Evolutionary conservation across 1,140 invertebrate genomes (phyloP).

Genomic region (Drosophila rufa): DNA sequence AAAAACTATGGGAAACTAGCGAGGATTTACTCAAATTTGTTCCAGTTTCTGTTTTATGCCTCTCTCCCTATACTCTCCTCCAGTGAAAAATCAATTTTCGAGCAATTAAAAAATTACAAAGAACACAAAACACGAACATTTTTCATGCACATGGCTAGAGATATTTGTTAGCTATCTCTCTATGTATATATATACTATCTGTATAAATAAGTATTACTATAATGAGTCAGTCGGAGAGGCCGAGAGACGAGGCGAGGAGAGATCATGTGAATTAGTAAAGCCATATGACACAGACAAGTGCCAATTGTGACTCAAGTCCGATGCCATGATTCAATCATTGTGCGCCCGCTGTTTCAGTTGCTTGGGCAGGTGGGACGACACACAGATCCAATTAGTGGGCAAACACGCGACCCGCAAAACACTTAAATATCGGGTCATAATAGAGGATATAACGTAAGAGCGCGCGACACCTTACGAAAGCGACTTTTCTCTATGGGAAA

Average conservation of each 20-base stretch:
- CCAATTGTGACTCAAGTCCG: conserved; percentile 61
- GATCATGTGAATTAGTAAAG: conserved; percentile 36
- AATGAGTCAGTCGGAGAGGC: conserved; percentile 19
- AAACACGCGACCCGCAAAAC: conserved; percentile 36
- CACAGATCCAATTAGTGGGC: conserved; percentile 40
- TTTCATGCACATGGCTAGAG: conserved; percentile 21
- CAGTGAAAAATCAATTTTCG: conserved; percentile 77
- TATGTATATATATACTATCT: not conserved
- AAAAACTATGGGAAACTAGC: conserved; percentile 2
- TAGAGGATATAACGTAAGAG: conserved; percentile 20
- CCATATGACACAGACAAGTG: conserved; percentile 60
- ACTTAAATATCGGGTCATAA: conserved; percentile 9
- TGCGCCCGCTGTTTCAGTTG: conserved; percentile 3
- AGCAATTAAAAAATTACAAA: conserved; percentile 77
- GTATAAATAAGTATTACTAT: conserved; percentile 23
- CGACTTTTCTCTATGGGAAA: not conserved
- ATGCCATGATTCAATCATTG: conserved; percentile 34
- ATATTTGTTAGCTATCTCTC: conserved; percentile 12
- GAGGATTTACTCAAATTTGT: conserved; percentile 37
- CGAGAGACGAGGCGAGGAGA: not conserved
- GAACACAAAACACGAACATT: conserved; percentile 58
- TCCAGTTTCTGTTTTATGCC: conserved; percentile 22
- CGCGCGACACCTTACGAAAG: conserved; percentile 7
- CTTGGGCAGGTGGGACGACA: conserved; percentile 11
- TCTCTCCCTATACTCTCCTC: conserved; percentile 6